Evolutionary conservation across 1,140 invertebrate genomes (phyloP).

Genomic region (Temnothorax curvispinosus): DNA sequence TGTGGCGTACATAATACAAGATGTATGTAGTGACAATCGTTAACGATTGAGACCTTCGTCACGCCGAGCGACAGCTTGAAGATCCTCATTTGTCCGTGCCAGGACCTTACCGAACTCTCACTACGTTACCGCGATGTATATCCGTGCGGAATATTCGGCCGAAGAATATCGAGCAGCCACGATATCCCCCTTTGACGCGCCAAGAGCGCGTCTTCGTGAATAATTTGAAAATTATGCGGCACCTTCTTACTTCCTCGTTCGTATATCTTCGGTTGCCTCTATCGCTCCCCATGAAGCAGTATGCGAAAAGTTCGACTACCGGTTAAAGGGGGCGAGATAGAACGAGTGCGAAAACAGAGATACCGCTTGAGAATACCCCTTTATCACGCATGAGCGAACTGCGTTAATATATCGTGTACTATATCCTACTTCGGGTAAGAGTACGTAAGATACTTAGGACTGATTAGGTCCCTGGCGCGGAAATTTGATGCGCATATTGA

Average conservation of each 20-base stretch:
- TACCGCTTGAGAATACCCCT: constrained; percentile 17
- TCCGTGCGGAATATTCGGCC: background rate
- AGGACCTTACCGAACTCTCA: background rate
- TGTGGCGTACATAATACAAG: background rate
- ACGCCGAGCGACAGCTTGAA: constrained; percentile 49
- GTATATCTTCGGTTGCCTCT: background rate
- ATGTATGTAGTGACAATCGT: constrained; percentile 5
- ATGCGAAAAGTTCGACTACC: background rate
- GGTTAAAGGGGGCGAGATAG: background rate
- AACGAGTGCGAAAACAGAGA: constrained; percentile 21
- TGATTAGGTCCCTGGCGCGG: constrained; percentile 25
- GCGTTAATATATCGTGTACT: constrained; percentile 2
- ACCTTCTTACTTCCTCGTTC: constrained; percentile 2
- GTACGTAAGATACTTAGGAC: constrained; percentile 38
- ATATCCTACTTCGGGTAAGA: constrained; percentile 15
- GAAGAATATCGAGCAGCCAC: constrained; percentile 27
- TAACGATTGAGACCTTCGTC: constrained; percentile 63
- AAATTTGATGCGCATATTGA: constrained; percentile 50
- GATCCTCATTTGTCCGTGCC: constrained; percentile 58
- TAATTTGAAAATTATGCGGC: constrained; percentile 57
- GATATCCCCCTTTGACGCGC: constrained; percentile 15
- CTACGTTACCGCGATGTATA: background rate
- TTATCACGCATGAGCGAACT: background rate
- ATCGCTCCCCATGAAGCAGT: background rate
- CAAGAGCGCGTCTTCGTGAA: constrained; percentile 8